Evolutionary conservation across 2,888 invertebrate genomes (phyloP).

Genomic region (Rotaria macrura): DNA sequence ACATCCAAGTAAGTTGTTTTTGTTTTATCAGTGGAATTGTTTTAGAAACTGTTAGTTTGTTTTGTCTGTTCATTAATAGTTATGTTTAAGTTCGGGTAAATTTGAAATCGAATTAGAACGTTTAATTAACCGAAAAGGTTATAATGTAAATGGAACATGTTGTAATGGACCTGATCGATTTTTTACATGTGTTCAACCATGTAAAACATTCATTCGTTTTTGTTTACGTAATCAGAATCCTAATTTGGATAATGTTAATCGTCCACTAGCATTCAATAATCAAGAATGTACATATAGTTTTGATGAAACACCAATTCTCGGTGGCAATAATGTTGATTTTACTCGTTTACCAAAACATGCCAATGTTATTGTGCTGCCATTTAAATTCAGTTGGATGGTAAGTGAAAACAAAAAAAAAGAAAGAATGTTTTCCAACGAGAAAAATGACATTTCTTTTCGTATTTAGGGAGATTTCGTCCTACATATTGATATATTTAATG

Average conservation of each 20-base stretch:
- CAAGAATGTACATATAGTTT: background rate
- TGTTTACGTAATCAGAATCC: conserved; percentile 11
- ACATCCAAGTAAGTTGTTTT: background rate
- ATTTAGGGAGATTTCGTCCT: conserved; percentile 10
- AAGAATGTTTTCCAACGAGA: background rate
- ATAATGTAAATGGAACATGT: conserved; percentile 7
- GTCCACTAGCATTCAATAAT: background rate
- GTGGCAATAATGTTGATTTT: conserved; percentile 16
- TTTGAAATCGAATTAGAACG: conserved; percentile 8
- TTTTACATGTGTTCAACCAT: conserved; percentile 7
- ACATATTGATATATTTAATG: conserved; percentile 5
- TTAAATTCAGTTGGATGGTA: conserved; percentile 21
- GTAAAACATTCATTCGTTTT: conserved; percentile 16
- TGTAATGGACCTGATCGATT: background rate
- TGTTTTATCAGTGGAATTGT: background rate
- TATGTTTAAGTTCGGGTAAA: background rate
- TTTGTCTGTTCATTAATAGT: background rate
- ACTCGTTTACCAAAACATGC: background rate
- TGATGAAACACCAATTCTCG: conserved; percentile 4
- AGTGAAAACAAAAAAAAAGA: background rate
- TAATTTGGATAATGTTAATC: conserved; percentile 3
- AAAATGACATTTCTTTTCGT: too few relatives aligned
- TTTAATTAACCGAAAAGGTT: conserved; percentile 5
- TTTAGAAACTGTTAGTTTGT: background rate
- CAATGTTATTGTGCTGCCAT: background rate